These are phyloP conservation scores for Channa striata DNA, from an alignment of 2,797 vertebrate genomes.

Conservation along the genomic window DNA sequence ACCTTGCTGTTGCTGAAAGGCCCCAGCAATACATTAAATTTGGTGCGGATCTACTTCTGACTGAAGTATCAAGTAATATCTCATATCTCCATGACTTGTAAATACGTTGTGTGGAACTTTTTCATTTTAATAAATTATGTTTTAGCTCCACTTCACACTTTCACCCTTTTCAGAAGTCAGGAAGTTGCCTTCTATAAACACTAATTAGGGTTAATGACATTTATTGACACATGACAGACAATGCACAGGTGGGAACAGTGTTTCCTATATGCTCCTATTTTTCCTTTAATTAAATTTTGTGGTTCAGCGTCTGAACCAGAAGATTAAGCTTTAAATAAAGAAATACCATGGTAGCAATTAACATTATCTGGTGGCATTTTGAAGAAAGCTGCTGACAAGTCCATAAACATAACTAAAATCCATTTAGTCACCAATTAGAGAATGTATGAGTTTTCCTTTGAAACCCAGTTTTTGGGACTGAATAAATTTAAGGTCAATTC, in stretches of 20 bases:
- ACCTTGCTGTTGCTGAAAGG: too few relatives aligned
- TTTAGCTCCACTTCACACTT: neutral
- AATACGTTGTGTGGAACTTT: too few relatives aligned
- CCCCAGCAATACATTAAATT: too few relatives aligned
- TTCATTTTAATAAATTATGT: too few relatives aligned
- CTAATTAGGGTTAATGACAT: neutral
- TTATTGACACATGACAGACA: neutral
- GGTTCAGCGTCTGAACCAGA: neutral
- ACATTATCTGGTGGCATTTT: neutral
- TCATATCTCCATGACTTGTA: too few relatives aligned
- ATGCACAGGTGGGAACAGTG: neutral
- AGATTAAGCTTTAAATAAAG: neutral
- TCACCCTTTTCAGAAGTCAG: neutral
- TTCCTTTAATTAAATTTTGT: too few relatives aligned
- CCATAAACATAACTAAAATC: too few relatives aligned
- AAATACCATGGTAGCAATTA: neutral
- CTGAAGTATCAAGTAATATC: too few relatives aligned
- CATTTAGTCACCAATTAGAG: too few relatives aligned
- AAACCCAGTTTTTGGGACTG: neutral
- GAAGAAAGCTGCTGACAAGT: neutral
- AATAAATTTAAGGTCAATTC: conserved; percentile 10
- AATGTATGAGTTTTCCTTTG: neutral
- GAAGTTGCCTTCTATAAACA: neutral
- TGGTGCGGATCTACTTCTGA: too few relatives aligned
- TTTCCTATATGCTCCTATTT: neutral